Percentiles rank a stretch among this genome's conserved stretches.
These are phyloP conservation scores for Cheilosia grossa DNA, from an alignment of 2,888 invertebrate genomes.

Conservation along the genomic window DNA sequence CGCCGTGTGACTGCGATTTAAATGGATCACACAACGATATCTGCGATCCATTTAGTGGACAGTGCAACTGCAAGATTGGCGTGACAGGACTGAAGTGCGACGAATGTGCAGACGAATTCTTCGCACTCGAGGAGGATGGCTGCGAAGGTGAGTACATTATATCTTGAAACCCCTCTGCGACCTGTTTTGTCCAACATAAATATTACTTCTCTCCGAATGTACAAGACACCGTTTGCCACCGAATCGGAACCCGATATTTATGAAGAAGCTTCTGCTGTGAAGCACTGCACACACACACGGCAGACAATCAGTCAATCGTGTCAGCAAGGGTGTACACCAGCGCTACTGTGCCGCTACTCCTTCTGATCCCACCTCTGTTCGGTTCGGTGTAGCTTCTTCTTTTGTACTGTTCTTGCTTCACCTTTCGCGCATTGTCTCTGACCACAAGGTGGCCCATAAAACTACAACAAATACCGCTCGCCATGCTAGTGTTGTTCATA, in stretches of 20 bases:
- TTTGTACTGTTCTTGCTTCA: constrained; percentile 30
- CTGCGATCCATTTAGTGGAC: constrained; percentile 92
- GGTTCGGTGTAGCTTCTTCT: constrained; percentile 32
- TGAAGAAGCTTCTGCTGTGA: constrained; percentile 20
- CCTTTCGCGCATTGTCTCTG: constrained; percentile 45
- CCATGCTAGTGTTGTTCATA: constrained; percentile 13
- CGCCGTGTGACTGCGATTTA: constrained; percentile 90
- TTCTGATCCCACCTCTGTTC: constrained; percentile 28
- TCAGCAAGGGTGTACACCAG: constrained; percentile 66
- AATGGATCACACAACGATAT: constrained; percentile 86
- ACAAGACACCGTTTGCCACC: too few species aligned
- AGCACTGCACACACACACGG: constrained; percentile 41
- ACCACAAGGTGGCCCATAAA: constrained; percentile 68
- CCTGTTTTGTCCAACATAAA: constrained; percentile 23
- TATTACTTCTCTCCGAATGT: neutral
- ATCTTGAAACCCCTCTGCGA: neutral
- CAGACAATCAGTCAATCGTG: constrained; percentile 72
- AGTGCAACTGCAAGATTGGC: constrained; percentile 90
- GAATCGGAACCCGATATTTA: constrained; percentile 51
- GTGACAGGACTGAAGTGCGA: constrained; percentile 91
- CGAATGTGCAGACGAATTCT: constrained; percentile 88
- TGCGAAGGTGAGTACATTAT: constrained; percentile 80
- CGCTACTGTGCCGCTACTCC: constrained; percentile 61
- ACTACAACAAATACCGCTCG: constrained; percentile 55
- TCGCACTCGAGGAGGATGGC: constrained; percentile 85